These are phyloP conservation scores for Borostomias antarcticus DNA, from an alignment of 2,797 vertebrate species.

Conservation along the genomic window DNA sequence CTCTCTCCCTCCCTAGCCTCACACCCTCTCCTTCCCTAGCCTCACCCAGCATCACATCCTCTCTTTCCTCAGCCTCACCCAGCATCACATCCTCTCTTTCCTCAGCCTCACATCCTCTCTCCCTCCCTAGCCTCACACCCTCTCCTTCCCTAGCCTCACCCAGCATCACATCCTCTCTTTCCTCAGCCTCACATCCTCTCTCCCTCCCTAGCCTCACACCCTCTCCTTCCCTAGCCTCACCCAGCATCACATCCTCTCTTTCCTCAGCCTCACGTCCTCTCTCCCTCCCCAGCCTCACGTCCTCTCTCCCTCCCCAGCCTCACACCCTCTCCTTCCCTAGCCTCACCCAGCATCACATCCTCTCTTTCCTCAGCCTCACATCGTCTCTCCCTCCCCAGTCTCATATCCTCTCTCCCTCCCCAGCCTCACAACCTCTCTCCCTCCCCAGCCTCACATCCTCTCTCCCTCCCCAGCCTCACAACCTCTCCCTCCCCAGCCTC, in stretches of 20 bases:
- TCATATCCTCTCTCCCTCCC: conserved; percentile 46
- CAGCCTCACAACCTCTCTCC: not conserved
- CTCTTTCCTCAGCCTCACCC: conserved; percentile 34
- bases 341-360: conserved; percentile 20
- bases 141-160: conserved; percentile 15
- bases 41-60: conserved; percentile 32
- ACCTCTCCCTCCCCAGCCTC: conserved; percentile 38
- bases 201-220: conserved; percentile 42
- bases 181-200: conserved; percentile 17
- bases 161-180: conserved; percentile 42
- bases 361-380: conserved; percentile 10
- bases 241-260: conserved; percentile 33
- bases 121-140: conserved; percentile 12
- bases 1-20: not conserved
- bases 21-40: conserved; percentile 25
- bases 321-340: conserved; percentile 14
- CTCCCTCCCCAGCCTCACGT: conserved; percentile 36
- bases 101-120: too few relatives aligned
- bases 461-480: conserved; percentile 23
- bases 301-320: conserved; percentile 41
- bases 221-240: not conserved
- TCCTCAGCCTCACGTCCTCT: too few relatives aligned
- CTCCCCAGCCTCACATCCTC: conserved; percentile 20
- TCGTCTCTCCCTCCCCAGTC: too few relatives aligned
- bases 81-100: too few relatives aligned